phyloP scores from a whole-genome alignment of 2,113 vertebrate genomes.

The Myrmecobius fasciatus region DNA sequence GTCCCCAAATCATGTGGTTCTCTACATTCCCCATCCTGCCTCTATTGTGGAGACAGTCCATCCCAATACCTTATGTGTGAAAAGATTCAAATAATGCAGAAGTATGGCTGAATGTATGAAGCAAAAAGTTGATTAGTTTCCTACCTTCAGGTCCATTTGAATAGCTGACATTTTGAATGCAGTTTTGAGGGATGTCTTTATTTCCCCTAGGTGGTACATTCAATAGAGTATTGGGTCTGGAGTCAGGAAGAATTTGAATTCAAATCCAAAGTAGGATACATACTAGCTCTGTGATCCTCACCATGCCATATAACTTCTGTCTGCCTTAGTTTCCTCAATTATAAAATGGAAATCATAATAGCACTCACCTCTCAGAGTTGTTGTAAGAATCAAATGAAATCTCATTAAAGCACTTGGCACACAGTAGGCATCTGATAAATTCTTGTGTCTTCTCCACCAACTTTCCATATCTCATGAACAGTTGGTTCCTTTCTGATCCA shows the following conservation, averaged over 20 bases:
- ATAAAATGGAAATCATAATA: not conserved
- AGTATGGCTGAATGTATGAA: not conserved
- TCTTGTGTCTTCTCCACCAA: not conserved
- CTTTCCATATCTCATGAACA: not conserved
- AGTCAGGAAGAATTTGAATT: not conserved
- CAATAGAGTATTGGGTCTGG: not conserved
- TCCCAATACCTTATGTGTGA: not conserved
- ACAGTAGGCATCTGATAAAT: not conserved
- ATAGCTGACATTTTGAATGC: not conserved
- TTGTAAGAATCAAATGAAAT: not conserved
- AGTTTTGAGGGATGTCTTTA: not conserved
- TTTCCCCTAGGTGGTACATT: not conserved
- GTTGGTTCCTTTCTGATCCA: not conserved
- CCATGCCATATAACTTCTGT: not conserved
- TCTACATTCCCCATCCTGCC: not conserved
- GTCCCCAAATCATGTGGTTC: not conserved
- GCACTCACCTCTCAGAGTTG: not conserved
- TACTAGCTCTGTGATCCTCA: not conserved
- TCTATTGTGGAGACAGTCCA: not conserved
- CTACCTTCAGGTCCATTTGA: not conserved
- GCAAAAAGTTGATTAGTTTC: not conserved
- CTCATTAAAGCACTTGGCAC: not conserved
- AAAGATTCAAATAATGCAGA: not conserved
- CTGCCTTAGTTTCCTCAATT: not conserved
- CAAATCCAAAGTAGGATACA: not conserved